Conservation (phyloP, 2,113 vertebrate species). For the Silurus glanis region DNA sequence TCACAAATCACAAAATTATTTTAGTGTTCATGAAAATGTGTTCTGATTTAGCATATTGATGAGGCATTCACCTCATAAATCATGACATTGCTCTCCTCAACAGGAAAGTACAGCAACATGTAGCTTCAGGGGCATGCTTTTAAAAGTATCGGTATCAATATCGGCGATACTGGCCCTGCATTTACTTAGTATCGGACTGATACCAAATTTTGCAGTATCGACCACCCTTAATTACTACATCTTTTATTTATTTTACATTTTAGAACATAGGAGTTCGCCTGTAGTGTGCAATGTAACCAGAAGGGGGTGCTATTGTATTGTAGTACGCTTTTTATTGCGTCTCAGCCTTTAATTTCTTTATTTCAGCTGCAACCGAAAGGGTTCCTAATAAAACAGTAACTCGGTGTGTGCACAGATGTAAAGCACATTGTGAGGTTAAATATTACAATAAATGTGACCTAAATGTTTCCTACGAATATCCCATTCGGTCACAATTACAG, state of each 20-base stretch:
- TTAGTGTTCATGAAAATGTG: too few relatives aligned
- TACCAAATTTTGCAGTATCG: too few relatives aligned
- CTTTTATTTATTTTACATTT: not conserved
- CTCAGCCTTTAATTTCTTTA: not conserved
- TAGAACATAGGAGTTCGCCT: not conserved
- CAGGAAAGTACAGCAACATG: too few relatives aligned
- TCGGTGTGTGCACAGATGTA: not conserved
- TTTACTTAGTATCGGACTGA: too few relatives aligned
- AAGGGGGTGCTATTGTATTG: conserved; percentile 32
- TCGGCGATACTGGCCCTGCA: too few relatives aligned
- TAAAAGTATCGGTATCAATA: too few relatives aligned
- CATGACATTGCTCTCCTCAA: too few relatives aligned
- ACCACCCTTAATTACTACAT: too few relatives aligned
- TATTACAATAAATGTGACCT: not conserved
- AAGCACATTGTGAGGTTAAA: not conserved
- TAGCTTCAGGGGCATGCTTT: too few relatives aligned
- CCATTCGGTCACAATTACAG: not conserved
- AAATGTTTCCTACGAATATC: not conserved
- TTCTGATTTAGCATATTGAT: too few relatives aligned
- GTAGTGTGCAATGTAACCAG: not conserved
- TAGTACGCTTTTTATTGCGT: not conserved
- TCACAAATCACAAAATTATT: too few relatives aligned
- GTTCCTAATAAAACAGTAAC: not conserved
- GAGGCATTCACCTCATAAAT: too few relatives aligned
- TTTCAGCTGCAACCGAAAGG: not conserved